phyloP scores from a whole-genome alignment of 1,140 invertebrate genomes.

The Harpegnathos saltator region DNA sequence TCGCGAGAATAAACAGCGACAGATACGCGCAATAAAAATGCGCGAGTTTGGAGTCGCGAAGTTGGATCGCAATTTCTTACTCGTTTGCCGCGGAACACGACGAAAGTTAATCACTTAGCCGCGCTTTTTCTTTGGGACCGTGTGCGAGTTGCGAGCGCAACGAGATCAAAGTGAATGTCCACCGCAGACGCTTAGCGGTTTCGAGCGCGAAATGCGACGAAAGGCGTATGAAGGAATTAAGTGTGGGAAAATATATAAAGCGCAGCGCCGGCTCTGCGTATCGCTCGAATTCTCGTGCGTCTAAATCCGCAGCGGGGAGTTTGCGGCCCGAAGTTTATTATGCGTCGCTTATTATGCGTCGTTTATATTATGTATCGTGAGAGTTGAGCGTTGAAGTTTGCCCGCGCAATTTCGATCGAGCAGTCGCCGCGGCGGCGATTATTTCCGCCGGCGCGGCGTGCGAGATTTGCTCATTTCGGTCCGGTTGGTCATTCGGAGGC shows the following conservation, averaged over 20 bases:
- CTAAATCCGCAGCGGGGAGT: not conserved
- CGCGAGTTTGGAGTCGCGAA: constrained; percentile 60
- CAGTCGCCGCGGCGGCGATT: not conserved
- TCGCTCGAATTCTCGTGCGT: not conserved
- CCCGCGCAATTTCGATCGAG: too few relatives aligned
- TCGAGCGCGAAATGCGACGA: not conserved
- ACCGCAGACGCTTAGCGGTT: constrained; percentile 37
- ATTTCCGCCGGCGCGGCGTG: too few relatives aligned
- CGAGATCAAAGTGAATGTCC: constrained; percentile 45
- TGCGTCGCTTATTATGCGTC: too few relatives aligned
- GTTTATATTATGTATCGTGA: too few relatives aligned
- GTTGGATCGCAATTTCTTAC: constrained; percentile 61
- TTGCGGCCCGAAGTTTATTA: not conserved
- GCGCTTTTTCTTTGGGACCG: constrained; percentile 26
- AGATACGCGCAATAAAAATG: constrained; percentile 59
- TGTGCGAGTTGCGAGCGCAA: not conserved
- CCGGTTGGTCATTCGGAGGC: too few relatives aligned
- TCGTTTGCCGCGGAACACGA: constrained; percentile 51
- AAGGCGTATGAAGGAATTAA: constrained; percentile 1
- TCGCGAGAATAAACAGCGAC: constrained; percentile 46
- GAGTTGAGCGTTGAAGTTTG: too few relatives aligned
- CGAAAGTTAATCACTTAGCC: constrained; percentile 65
- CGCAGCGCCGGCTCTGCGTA: too few relatives aligned
- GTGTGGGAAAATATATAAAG: constrained; percentile 40
- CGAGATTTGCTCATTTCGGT: too few relatives aligned